Base-by-base conservation (phyloP, 2,888 invertebrate species). In the Metalampra italica region DNA sequence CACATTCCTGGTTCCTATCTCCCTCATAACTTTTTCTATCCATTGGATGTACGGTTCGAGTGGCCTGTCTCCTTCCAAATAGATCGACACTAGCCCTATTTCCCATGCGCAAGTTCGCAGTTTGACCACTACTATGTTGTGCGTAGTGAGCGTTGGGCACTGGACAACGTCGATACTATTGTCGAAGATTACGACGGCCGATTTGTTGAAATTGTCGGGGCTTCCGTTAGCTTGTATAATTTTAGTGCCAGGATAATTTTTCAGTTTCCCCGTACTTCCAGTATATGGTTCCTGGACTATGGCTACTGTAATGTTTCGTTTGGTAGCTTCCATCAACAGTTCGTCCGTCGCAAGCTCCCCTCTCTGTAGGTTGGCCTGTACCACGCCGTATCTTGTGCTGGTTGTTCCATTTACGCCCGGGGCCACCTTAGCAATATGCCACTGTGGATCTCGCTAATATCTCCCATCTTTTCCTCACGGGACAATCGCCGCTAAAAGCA, bases 251-350 rank as follows among this genome's bases (percentile, higher is more conserved):
- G 14, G 5, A 9, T 47, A 43, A 3, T 4, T 29, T 9, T 32
- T 42, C 9, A 53, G 12, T 3, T 13, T 30, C 1, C 47, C 52
- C 1, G 8, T 11, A 0, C 30, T 32, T 0, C 49, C 49, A 1
- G 53, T 32, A n/a, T 55, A 56, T 0, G 55, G 55, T 15, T 56
- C 54, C 44, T 56, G 56, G 7, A 56, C 36, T n/a, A 56, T 15
- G 4, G 56, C 56, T 0, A 52, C 8, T 3, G 29, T 12, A 0
- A 47, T 36, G n/a, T 44, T 49, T 5, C 45, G 38, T 1, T 22
- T 45, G 4, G 29, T 32, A 0, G 52, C 50, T 13, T 52, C 54
- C n/a, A 43, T 1, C 1, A 54, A 13, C 0, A 56, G 22, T 40
- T 56, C 56, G 8, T 46, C 14, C 0, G 52, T 54, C 1, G 56